Percentiles rank a stretch among this genome's conserved stretches.
Evolutionary conservation across 2,888 invertebrate species (phyloP).

Genomic region (Dasysyrphus tricinctus): DNA sequence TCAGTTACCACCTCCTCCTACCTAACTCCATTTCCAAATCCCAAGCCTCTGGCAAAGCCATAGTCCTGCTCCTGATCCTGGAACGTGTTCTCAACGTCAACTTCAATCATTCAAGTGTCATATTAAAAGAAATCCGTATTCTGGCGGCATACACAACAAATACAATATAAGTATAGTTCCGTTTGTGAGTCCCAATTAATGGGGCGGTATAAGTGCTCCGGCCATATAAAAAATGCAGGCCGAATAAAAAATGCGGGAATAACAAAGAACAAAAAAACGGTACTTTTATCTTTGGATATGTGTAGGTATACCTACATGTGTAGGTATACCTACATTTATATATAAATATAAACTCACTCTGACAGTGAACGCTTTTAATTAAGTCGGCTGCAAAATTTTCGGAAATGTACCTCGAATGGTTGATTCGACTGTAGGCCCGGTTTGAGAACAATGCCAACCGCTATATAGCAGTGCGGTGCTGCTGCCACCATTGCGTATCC

Average conservation of each 20-base stretch:
- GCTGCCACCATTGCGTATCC: slow-evolving; percentile 31
- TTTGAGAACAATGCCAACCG: slow-evolving; percentile 32
- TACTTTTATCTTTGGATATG: background rate
- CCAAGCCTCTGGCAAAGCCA: slow-evolving; percentile 1
- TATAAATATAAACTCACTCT: slow-evolving; percentile 18
- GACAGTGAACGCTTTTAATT: slow-evolving; percentile 56
- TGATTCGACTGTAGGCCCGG: slow-evolving; percentile 23
- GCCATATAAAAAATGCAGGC: slow-evolving; percentile 13
- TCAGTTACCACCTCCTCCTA: too few species aligned
- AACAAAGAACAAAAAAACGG: background rate
- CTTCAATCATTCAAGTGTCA: slow-evolving; percentile 71
- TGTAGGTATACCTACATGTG: too few species aligned
- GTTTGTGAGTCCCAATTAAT: slow-evolving; percentile 63
- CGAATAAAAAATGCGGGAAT: slow-evolving; percentile 30
- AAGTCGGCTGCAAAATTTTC: slow-evolving; percentile 54
- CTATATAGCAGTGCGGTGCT: background rate
- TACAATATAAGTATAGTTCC: slow-evolving; percentile 37
- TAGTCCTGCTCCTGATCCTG: slow-evolving; percentile 33
- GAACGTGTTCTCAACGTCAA: slow-evolving; percentile 55
- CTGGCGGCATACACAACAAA: slow-evolving; percentile 36
- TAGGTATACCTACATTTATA: too few species aligned
- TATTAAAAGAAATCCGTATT: slow-evolving; percentile 68
- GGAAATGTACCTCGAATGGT: slow-evolving; percentile 45
- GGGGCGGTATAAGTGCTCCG: slow-evolving; percentile 58
- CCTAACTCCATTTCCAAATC: background rate